A percentile compares a stretch with the other conserved stretches of the same genome.
These are phyloP conservation scores for Drosophila fuyamai DNA, from an alignment of 1,140 invertebrate species.

Conservation along the genomic window DNA sequence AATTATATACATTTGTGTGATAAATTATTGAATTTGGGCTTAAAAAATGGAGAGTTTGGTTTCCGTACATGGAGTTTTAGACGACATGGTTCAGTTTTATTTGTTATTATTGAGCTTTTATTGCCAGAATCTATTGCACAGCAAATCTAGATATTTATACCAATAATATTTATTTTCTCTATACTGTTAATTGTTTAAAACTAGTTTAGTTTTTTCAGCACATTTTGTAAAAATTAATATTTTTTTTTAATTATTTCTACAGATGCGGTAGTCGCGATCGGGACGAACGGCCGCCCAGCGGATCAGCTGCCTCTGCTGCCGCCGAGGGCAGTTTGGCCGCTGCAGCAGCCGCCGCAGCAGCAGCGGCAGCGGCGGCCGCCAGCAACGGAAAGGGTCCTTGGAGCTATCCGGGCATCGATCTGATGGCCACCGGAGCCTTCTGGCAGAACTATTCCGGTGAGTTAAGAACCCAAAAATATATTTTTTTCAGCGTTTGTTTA, in stretches of 20 bases:
- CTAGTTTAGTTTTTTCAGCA: neutral
- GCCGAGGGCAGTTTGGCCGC: conserved; percentile 84
- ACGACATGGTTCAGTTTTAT: no score
- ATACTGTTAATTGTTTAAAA: no score
- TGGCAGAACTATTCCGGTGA: conserved; percentile 95
- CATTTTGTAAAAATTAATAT: neutral
- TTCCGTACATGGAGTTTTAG: no score
- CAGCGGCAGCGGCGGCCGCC: conserved; percentile 75
- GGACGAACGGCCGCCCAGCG: conserved; percentile 61
- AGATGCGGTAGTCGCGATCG: conserved; percentile 63
- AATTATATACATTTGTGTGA: no score
- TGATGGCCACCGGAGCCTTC: conserved; percentile 91
- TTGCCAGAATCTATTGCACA: no score
- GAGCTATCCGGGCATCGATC: conserved; percentile 90
- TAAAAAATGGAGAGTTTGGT: no score
- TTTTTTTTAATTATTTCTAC: neutral
- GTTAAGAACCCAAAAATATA: conserved; percentile 38
- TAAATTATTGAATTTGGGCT: no score
- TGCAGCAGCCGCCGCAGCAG: conserved; percentile 74
- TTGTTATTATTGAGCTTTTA: no score
- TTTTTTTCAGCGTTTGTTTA: neutral
- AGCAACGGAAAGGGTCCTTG: conserved; percentile 85
- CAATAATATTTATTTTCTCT: no score
- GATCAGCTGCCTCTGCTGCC: conserved; percentile 65
- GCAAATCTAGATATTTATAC: no score